phyloP scores from a whole-genome alignment of 2,113 vertebrate species.

The Megaleporinus macrocephalus region DNA sequence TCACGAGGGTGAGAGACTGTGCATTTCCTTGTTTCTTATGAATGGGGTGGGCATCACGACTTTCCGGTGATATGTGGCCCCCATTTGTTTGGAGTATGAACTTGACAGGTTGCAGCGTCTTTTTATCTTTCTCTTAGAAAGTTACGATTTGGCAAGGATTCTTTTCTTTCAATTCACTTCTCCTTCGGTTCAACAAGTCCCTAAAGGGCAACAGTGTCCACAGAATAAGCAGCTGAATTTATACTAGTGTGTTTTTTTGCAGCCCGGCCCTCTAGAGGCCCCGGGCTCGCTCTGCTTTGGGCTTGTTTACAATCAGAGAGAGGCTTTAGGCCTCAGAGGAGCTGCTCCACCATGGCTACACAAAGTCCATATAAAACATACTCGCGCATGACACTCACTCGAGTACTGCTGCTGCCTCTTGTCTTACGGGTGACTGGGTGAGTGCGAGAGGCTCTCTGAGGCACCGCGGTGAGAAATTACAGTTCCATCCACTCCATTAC shows the following conservation, averaged over 20 bases:
- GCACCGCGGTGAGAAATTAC: slow-evolving; percentile 18
- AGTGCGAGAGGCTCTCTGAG: slow-evolving; percentile 2
- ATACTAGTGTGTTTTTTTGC: not conserved
- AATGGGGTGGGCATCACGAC: no score
- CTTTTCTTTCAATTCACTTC: not conserved
- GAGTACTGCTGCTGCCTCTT: slow-evolving; percentile 7
- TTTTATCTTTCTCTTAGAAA: no score
- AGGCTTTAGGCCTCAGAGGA: not conserved
- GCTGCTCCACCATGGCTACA: not conserved
- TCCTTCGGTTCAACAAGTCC: not conserved
- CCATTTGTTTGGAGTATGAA: no score
- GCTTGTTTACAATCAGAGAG: slow-evolving; percentile 20
- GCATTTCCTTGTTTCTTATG: no score
- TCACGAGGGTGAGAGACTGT: no score
- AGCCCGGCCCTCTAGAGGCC: not conserved
- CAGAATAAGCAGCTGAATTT: not conserved
- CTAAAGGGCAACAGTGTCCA: slow-evolving; percentile 1
- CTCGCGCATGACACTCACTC: not conserved
- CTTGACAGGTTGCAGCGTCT: no score
- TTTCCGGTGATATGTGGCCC: no score
- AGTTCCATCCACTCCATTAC: not conserved
- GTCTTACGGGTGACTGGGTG: slow-evolving; percentile 22
- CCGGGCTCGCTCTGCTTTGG: not conserved
- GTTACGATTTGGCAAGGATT: no score
- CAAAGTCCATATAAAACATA: not conserved